These are phyloP conservation scores for Falco novaeseelandiae DNA, from an alignment of 2,797 vertebrate species.

Conservation along the genomic window DNA sequence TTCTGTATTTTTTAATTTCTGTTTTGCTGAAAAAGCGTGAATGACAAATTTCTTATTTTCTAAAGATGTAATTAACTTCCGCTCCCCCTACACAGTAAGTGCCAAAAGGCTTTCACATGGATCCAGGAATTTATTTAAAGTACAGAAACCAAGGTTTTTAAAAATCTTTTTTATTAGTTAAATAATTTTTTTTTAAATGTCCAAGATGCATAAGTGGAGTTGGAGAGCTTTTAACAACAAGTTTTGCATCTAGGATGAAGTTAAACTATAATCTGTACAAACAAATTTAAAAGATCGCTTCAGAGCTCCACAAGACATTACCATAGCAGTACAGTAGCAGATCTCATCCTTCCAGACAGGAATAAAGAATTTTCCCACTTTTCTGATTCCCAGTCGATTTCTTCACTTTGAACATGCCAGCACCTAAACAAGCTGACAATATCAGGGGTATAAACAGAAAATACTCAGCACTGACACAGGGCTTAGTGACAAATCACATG, in stretches of 20 bases:
- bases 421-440: not conserved
- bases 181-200: constrained; percentile 12
- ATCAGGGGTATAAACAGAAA: not conserved
- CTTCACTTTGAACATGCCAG: not conserved
- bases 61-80: not conserved
- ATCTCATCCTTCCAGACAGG: not conserved
- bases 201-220: not conserved
- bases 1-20: not conserved
- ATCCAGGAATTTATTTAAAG: constrained; percentile 9
- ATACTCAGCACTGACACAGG: not conserved
- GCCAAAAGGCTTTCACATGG: not conserved
- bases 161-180: not conserved
- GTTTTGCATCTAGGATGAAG: not conserved
- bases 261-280: not conserved
- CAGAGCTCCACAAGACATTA: not conserved
- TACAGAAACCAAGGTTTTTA: not conserved
- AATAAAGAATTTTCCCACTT: not conserved
- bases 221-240: not conserved
- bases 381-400: not conserved
- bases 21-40: not conserved
- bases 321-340: not conserved
- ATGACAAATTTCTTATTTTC: constrained; percentile 15
- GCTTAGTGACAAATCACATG: not conserved
- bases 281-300: not conserved
- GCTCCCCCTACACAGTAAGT: not conserved